Evolutionary conservation across 2,113 vertebrate species (phyloP).

Genomic region (Xenotilapia caudafasciata): DNA sequence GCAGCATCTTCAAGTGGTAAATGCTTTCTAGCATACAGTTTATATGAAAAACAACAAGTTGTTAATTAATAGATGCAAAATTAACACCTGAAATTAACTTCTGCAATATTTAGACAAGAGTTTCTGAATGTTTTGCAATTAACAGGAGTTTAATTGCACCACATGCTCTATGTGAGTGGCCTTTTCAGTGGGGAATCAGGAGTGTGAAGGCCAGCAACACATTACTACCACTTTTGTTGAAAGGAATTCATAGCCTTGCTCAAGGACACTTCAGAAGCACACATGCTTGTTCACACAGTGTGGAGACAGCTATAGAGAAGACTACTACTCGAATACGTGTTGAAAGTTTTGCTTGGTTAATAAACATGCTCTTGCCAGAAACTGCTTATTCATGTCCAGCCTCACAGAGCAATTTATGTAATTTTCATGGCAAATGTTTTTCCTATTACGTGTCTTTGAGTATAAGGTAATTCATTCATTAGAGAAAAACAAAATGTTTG

Average conservation of each 20-base stretch:
- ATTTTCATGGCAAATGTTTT: not conserved
- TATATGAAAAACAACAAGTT: not conserved
- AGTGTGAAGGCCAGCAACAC: not conserved
- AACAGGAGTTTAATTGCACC: not conserved
- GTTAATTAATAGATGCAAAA: not conserved
- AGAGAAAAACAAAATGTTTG: not conserved
- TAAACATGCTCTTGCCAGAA: not conserved
- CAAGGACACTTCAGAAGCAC: not conserved
- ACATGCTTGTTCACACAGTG: not conserved
- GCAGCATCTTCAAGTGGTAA: not conserved
- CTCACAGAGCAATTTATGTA: not conserved
- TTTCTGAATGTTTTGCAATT: not conserved
- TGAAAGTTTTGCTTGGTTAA: not conserved
- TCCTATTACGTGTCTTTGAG: not conserved
- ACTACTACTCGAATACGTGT: not conserved
- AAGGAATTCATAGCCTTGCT: not conserved
- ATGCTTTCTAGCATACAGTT: not conserved
- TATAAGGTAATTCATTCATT: not conserved
- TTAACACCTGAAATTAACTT: not conserved
- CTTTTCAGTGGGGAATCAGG: not conserved
- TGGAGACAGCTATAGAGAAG: not conserved
- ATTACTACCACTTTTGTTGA: not conserved
- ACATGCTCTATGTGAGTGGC: fast-evolving
- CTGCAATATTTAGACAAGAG: not conserved
- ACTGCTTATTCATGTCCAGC: not conserved